A percentile compares a stretch with the other conserved stretches of the same genome.
Evolutionary conservation across 2,113 vertebrate species (phyloP).

Genomic region (Bos indicus): DNA sequence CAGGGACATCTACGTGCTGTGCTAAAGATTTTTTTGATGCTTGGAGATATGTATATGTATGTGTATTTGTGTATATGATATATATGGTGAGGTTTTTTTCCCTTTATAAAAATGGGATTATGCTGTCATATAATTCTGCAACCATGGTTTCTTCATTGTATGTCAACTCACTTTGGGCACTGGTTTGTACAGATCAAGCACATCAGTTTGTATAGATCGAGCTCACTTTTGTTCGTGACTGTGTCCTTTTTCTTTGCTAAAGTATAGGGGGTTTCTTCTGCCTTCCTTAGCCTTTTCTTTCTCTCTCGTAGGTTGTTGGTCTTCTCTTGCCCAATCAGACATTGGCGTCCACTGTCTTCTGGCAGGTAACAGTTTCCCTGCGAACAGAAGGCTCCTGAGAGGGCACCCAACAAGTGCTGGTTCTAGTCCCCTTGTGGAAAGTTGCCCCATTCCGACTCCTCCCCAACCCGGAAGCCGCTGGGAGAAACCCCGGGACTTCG

Average conservation of each 20-base stretch:
- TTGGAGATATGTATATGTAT: neutral
- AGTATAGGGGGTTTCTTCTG: neutral
- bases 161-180: neutral
- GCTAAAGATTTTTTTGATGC: neutral
- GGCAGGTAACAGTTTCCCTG: constrained; percentile 84
- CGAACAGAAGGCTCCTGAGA: neutral
- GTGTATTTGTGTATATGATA: neutral
- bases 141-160: accelerated
- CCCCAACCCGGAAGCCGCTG: neutral
- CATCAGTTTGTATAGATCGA: neutral
- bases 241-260: neutral
- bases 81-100: neutral
- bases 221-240: neutral
- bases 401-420: neutral
- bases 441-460: neutral
- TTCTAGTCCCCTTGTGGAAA: neutral
- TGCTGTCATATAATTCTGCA: neutral
- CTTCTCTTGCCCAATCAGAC: constrained; percentile 97
- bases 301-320: constrained; percentile 88
- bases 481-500: neutral
- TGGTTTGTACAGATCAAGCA: neutral
- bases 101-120: neutral
- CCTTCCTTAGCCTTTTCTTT: constrained; percentile 15
- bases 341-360: constrained; percentile 90
- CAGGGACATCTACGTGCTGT: neutral